These are phyloP conservation scores for Sardinella longiceps DNA, from an alignment of 2,797 vertebrate genomes.

Conservation along the genomic window DNA sequence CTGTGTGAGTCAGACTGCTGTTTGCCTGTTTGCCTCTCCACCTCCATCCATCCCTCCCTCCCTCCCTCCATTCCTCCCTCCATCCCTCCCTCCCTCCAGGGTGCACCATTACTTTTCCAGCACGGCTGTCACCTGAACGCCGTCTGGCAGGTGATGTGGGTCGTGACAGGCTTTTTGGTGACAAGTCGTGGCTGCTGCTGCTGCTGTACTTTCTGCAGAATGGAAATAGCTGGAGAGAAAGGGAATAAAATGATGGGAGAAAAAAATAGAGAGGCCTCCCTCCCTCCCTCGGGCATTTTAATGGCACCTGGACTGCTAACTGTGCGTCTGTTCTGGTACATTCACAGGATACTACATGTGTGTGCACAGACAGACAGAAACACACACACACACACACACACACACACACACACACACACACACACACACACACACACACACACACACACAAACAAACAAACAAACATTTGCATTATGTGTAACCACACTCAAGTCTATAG, in stretches of 20 bases:
- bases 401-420: neutral
- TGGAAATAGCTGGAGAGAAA: neutral
- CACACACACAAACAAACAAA: neutral
- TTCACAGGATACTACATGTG: neutral
- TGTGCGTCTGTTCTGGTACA: neutral
- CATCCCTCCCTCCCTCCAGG: neutral
- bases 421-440: slow-evolving; percentile 9
- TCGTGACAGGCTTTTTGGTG: neutral
- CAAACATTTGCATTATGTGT: neutral
- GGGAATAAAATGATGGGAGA: no score
- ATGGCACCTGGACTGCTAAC: neutral
- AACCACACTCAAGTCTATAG: neutral
- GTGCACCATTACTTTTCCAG: neutral
- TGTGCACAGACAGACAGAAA: no score
- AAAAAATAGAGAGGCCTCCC: neutral
- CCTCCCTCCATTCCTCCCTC: no score
- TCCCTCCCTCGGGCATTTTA: neutral
- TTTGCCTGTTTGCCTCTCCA: slow-evolving; percentile 1
- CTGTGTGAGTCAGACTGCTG: neutral
- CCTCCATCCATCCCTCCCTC: no score
- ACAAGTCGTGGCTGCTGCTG: neutral
- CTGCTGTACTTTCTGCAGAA: neutral
- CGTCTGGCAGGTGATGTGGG: neutral
- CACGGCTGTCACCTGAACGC: neutral
- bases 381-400: neutral